phyloP scores from a whole-genome alignment of 2,888 invertebrate genomes.

The Drosophila nigritarsus region DNA sequence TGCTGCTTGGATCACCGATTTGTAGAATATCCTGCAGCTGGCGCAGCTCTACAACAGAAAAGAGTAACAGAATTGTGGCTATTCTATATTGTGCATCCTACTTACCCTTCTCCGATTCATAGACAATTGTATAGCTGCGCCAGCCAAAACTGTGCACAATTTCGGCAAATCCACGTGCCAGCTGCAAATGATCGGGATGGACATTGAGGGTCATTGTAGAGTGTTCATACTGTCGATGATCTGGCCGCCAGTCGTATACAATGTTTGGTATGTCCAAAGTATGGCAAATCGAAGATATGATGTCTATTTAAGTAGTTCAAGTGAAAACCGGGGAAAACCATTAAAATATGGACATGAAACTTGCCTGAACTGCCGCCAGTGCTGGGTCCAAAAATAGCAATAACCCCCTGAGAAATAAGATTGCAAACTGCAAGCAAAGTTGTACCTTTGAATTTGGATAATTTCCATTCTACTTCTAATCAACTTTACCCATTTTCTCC shows the following conservation, averaged over 20 bases:
- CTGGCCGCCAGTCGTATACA: conserved; percentile 87
- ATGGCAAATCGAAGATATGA: conserved; percentile 87
- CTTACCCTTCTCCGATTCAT: conserved; percentile 92
- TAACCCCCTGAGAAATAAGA: conserved; percentile 88
- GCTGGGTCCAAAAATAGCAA: conserved; percentile 90
- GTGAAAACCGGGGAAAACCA: background rate
- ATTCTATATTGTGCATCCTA: too few relatives aligned
- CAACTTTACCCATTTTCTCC: conserved; percentile 82
- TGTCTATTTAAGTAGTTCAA: conserved; percentile 63
- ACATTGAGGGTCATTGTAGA: conserved; percentile 89
- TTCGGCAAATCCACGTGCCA: conserved; percentile 90
- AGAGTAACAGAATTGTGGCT: background rate
- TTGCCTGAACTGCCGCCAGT: conserved; percentile 85
- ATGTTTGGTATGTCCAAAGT: conserved; percentile 88
- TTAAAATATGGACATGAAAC: conserved; percentile 33
- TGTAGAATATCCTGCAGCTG: conserved; percentile 92
- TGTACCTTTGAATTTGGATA: background rate
- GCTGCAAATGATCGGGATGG: conserved; percentile 88
- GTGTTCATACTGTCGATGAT: conserved; percentile 82
- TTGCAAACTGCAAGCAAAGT: conserved; percentile 87
- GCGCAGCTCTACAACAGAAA: conserved; percentile 87
- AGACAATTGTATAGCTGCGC: conserved; percentile 92
- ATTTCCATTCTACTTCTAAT: background rate
- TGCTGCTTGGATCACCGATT: conserved; percentile 88
- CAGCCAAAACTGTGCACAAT: conserved; percentile 91